A percentile compares a stretch with the other conserved stretches of the same genome.
phyloP scores from a whole-genome alignment of 1,140 invertebrate species.

The Heliconius himera region DNA sequence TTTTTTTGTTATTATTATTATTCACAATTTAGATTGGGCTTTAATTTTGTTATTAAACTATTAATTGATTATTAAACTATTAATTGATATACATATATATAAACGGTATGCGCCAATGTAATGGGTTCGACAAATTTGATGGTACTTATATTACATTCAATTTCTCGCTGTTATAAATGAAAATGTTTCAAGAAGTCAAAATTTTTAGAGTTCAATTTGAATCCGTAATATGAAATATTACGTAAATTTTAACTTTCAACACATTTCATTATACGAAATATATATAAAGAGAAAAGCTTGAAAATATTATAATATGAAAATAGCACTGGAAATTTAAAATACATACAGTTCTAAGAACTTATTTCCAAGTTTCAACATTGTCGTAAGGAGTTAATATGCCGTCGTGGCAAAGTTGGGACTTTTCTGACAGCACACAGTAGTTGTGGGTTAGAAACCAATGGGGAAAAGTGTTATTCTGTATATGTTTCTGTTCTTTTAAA shows the following conservation, averaged over 20 bases:
- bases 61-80: no score
- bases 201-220: no score
- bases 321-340: background rate
- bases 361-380: background rate
- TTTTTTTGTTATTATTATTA: no score
- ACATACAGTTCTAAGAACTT: constrained; percentile 9
- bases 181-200: no score
- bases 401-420: background rate
- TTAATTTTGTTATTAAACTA: no score
- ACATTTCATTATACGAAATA: background rate
- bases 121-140: no score
- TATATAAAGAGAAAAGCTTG: constrained; percentile 2
- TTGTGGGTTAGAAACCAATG: background rate
- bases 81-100: no score
- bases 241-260: background rate
- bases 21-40: no score
- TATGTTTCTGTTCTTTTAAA: background rate
- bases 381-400: constrained; percentile 1
- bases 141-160: no score
- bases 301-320: background rate
- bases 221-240: no score
- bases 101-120: no score
- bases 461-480: background rate
- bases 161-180: no score
- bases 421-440: background rate